Evolutionary conservation across 2,888 invertebrate genomes (phyloP).

Genomic region (Meghimatium bilineatum): DNA sequence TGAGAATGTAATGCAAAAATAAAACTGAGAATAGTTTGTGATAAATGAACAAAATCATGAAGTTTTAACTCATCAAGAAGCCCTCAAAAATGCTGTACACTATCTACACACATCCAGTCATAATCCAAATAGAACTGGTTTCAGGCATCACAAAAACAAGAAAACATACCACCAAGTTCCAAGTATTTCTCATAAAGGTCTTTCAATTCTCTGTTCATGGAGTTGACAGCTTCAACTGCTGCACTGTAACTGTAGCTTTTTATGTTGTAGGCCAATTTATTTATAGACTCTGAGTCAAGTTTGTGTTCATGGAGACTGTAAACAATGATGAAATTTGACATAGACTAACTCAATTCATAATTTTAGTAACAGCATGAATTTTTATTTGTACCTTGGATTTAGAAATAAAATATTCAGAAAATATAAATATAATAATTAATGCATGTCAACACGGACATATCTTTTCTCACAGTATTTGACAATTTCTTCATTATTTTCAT

Average conservation of each 20-base stretch:
- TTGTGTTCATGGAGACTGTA: conserved; percentile 1
- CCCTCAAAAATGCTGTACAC: neutral
- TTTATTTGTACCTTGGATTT: neutral
- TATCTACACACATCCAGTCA: neutral
- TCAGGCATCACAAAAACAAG: neutral
- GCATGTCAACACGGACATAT: neutral
- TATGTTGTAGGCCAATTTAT: neutral
- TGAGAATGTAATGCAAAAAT: no score
- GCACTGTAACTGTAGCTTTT: conserved; percentile 16
- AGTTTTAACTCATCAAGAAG: neutral
- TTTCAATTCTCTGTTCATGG: conserved; percentile 34
- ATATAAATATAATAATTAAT: neutral
- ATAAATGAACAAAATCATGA: no score
- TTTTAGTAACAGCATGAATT: neutral
- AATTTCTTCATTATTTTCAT: neutral
- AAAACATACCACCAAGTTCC: conserved; percentile 34
- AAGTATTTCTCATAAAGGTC: conserved; percentile 36
- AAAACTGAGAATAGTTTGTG: no score
- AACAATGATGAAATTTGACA: neutral
- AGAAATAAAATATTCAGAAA: neutral
- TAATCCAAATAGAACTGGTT: neutral
- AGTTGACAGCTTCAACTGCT: conserved; percentile 30
- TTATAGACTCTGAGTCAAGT: neutral
- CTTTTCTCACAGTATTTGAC: neutral
- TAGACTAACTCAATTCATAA: neutral